Conservation (phyloP, 2,888 invertebrate species). For the Caenorhabditis sp. region DNA sequence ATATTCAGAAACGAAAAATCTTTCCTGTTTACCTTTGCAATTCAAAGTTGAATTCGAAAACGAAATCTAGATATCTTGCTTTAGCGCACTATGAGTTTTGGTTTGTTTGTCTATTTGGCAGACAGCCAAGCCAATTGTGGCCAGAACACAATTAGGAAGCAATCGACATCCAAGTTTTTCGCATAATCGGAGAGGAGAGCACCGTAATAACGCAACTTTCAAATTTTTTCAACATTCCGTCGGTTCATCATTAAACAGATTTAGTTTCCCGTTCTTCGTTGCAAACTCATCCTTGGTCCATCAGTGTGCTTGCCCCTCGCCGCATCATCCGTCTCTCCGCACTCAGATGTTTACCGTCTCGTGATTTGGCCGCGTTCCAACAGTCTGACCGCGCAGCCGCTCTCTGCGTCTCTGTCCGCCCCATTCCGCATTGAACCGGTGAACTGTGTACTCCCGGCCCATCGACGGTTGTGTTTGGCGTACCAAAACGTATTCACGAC, state of each 20-base stretch:
- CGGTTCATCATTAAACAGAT: too few relatives aligned
- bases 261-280: not conserved
- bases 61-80: too few relatives aligned
- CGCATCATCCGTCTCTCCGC: too few relatives aligned
- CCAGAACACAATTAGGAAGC: not conserved
- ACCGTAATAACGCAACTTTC: too few relatives aligned
- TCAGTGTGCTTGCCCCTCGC: conserved; percentile 1
- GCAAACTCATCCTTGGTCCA: conserved; percentile 18
- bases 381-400: conserved; percentile 49
- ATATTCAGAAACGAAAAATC: not conserved
- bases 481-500: conserved; percentile 60
- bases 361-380: conserved; percentile 67
- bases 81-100: conserved; percentile 3
- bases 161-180: too few relatives aligned
- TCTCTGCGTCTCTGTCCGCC: conserved; percentile 33
- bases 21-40: not conserved
- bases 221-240: too few relatives aligned
- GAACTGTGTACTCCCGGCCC: conserved; percentile 56
- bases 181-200: too few relatives aligned
- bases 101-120: not conserved
- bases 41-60: not conserved
- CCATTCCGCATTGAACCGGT: conserved; percentile 33
- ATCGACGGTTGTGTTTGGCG: conserved; percentile 39
- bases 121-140: not conserved
- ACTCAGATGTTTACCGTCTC: conserved; percentile 62